These are phyloP conservation scores for Stomorhina lunata DNA, from an alignment of 2,888 invertebrate species.

Conservation along the genomic window DNA sequence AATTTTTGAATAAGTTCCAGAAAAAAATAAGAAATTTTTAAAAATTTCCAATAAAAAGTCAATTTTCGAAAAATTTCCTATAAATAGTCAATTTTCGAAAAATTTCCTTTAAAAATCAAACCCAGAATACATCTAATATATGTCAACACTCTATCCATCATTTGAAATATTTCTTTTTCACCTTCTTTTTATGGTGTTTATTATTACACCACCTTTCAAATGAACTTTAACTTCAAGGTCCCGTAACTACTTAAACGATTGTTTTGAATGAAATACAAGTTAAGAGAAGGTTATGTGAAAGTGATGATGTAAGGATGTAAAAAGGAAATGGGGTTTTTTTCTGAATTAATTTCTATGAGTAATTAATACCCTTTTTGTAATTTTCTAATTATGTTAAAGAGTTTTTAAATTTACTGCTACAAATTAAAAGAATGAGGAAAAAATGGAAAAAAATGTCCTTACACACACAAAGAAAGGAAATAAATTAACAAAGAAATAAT, in stretches of 20 bases:
- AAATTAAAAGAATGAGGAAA: conserved; percentile 7
- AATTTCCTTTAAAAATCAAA: no score
- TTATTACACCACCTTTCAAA: background rate
- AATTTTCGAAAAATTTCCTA: no score
- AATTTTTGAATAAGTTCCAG: no score
- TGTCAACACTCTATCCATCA: background rate
- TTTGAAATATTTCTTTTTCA: background rate
- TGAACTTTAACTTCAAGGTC: background rate
- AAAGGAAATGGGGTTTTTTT: background rate
- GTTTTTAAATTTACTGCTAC: conserved; percentile 37
- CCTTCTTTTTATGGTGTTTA: background rate
- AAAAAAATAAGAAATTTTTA: no score
- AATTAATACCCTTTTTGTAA: conserved; percentile 46
- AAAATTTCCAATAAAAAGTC: no score
- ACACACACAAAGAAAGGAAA: conserved; percentile 1
- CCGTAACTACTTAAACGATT: background rate
- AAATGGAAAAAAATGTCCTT: no score
- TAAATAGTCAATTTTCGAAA: no score
- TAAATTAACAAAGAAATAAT: conserved; percentile 38
- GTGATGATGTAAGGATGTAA: background rate
- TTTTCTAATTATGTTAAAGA: conserved; percentile 50
- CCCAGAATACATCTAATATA: background rate
- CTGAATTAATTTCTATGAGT: conserved; percentile 36
- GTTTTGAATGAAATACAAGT: background rate
- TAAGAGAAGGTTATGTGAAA: background rate